These are phyloP conservation scores for Meleagris gallopavo DNA, from an alignment of 2,113 vertebrate species.

Conservation along the genomic window DNA sequence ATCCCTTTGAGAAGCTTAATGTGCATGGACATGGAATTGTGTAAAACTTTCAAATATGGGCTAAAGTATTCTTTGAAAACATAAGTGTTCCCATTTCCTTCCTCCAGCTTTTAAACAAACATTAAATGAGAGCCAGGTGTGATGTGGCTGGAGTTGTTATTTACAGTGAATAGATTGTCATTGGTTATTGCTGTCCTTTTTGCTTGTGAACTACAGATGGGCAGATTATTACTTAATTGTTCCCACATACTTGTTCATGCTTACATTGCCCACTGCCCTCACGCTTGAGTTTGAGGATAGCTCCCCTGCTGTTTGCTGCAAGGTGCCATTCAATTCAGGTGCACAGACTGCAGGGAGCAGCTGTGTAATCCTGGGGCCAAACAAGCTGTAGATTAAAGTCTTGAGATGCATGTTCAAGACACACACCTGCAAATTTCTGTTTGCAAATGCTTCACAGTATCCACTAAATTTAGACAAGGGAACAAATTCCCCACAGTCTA, in stretches of 20 bases:
- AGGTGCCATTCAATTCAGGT: not conserved
- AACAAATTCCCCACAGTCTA: not conserved
- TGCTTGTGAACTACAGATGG: not conserved
- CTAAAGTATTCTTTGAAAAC: not conserved
- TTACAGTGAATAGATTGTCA: not conserved
- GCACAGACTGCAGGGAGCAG: not conserved
- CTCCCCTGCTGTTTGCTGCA: fast-evolving
- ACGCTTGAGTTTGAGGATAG: not conserved
- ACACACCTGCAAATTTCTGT: not conserved
- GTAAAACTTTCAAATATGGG: not conserved
- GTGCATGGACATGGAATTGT: fast-evolving
- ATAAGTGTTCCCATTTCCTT: not conserved
- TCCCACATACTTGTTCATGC: not conserved
- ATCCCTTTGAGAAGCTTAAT: not conserved
- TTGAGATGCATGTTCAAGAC: not conserved
- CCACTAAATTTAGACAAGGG: not conserved
- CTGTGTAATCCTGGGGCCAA: fast-evolving
- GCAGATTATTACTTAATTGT: not conserved
- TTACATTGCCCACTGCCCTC: not conserved
- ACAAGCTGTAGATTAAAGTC: not conserved
- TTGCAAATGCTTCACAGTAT: not conserved
- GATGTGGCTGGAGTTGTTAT: not conserved
- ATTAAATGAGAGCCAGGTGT: not conserved
- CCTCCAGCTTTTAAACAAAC: not conserved
- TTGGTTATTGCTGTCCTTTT: not conserved